Percentiles rank a stretch among this genome's conserved stretches.
These are phyloP conservation scores for Spheniscus mendiculus DNA, from an alignment of 2,113 vertebrate species.

Conservation along the genomic window DNA sequence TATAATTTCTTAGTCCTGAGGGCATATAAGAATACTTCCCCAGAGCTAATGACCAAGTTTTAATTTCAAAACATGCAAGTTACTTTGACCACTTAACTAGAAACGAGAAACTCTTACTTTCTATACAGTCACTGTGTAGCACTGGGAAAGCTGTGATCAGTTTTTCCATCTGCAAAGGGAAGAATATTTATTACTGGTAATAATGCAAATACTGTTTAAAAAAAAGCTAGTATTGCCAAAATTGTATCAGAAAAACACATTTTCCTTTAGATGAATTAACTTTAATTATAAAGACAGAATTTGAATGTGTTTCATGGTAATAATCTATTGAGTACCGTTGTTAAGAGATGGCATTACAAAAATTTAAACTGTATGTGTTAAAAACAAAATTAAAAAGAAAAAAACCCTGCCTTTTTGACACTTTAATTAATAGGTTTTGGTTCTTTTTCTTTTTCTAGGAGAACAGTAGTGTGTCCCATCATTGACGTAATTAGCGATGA, in stretches of 20 bases:
- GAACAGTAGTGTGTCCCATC: constrained; percentile 96
- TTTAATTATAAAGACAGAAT: background rate
- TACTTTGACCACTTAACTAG: background rate
- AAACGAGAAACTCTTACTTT: background rate
- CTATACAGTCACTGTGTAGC: background rate
- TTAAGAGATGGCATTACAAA: background rate
- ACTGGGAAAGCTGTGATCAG: background rate
- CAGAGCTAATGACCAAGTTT: background rate
- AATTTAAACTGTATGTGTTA: background rate
- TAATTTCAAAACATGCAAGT: background rate
- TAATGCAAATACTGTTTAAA: background rate
- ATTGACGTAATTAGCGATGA: constrained; percentile 99
- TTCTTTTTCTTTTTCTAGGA: constrained; percentile 75
- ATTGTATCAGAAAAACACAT: background rate
- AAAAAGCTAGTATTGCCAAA: background rate
- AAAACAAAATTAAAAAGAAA: background rate
- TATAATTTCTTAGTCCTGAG: background rate
- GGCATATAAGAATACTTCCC: background rate
- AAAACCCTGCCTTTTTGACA: background rate
- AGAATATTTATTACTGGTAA: background rate
- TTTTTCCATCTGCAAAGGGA: background rate
- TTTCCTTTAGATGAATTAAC: background rate
- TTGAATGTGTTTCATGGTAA: background rate
- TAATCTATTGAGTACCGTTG: background rate
- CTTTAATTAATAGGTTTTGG: background rate